Evolutionary conservation across 1,140 invertebrate genomes (phyloP).

Genomic region (Gonioctena quinquepunctata): DNA sequence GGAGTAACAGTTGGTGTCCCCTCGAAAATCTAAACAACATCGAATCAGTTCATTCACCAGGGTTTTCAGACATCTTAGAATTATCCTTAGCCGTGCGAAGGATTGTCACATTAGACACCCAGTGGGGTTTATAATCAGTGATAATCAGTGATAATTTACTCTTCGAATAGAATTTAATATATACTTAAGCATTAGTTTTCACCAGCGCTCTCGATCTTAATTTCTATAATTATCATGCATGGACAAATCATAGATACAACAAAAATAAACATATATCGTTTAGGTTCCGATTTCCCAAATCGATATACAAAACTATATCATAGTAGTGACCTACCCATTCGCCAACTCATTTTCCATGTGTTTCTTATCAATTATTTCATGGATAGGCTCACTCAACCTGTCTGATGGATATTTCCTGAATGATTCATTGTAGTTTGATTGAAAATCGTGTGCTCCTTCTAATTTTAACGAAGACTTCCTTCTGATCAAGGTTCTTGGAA

Average conservation of each 20-base stretch:
- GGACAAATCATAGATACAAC: background rate
- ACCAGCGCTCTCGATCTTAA: no score
- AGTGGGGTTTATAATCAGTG: no score
- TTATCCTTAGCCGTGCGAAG: no score
- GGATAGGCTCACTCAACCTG: constrained; percentile 1
- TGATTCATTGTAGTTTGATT: constrained; percentile 33
- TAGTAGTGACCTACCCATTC: background rate
- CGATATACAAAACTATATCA: background rate
- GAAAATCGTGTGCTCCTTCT: constrained; percentile 29
- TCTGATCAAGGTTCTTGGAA: background rate
- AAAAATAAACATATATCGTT: background rate
- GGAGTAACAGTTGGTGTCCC: no score
- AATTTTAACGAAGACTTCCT: constrained; percentile 28
- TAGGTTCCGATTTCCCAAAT: background rate
- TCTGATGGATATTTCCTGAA: constrained; percentile 24
- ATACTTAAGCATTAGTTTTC: no score
- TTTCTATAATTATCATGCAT: no score
- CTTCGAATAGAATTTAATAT: no score
- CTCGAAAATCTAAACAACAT: no score
- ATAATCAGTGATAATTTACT: no score
- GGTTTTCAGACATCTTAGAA: no score
- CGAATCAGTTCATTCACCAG: no score
- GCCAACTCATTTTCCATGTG: constrained; percentile 7
- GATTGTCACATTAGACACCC: no score
- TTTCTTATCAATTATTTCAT: constrained; percentile 20